Percentiles rank a stretch among this genome's conserved stretches.
Conservation (phyloP, 2,797 vertebrate genomes). For the Sebastes melanostomus region DNA sequence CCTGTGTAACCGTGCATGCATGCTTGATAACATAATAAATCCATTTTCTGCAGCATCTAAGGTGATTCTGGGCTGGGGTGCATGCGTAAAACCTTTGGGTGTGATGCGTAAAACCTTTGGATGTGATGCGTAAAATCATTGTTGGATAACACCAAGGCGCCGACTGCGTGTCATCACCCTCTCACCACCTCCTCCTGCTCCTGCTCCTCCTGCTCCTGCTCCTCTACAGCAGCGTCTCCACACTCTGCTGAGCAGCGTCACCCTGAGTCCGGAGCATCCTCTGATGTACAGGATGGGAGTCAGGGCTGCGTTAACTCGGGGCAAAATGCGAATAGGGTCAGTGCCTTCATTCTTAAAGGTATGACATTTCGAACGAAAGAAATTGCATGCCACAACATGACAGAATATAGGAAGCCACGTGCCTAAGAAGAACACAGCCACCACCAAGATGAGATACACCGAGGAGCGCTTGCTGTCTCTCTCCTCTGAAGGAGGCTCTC, state of each 20-base stretch:
- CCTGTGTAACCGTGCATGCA: neutral
- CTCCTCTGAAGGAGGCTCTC: slow-evolving; percentile 69
- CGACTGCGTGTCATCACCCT: neutral
- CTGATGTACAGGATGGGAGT: slow-evolving; percentile 81
- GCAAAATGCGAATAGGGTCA: slow-evolving; percentile 78
- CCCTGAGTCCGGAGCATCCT: slow-evolving; percentile 74
- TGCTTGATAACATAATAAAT: neutral
- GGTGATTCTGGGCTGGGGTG: neutral
- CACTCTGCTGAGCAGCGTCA: slow-evolving; percentile 65
- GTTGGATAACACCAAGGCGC: neutral
- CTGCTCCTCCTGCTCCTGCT: too few species aligned
- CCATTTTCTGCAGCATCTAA: neutral
- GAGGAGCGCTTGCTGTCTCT: slow-evolving; percentile 78
- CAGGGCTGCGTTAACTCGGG: slow-evolving; percentile 78
- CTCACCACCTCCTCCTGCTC: slow-evolving; percentile 28
- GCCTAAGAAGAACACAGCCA: slow-evolving; percentile 76
- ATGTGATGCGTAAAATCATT: neutral
- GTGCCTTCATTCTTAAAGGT: slow-evolving; percentile 78
- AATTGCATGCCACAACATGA: slow-evolving; percentile 69
- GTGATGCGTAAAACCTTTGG: neutral
- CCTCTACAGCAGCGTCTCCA: slow-evolving; percentile 61
- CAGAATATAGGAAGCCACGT: slow-evolving; percentile 79
- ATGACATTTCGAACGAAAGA: slow-evolving; percentile 65
- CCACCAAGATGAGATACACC: slow-evolving; percentile 78
- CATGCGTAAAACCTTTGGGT: neutral